phyloP scores from a whole-genome alignment of 1,140 invertebrate species.

The Drosophila pandora region DNA sequence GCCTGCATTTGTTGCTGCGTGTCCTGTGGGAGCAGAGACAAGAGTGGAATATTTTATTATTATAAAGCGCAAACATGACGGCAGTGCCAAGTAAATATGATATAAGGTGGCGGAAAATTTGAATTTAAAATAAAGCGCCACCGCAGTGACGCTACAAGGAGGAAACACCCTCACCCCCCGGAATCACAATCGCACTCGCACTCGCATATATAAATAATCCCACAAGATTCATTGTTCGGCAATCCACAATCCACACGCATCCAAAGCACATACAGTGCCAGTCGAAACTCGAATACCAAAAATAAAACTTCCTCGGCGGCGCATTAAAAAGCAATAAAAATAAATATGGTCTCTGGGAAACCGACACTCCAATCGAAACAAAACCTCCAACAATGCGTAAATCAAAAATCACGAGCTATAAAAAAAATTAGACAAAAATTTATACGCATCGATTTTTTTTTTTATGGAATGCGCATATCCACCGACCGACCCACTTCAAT shows the following conservation, averaged over 20 bases:
- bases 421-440: constrained; percentile 68
- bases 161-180: neutral
- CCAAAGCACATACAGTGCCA: constrained; percentile 15
- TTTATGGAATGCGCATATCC: constrained; percentile 3
- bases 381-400: constrained; percentile 76
- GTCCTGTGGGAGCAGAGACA: constrained; percentile 67
- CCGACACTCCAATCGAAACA: constrained; percentile 68
- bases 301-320: constrained; percentile 76
- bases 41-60: constrained; percentile 80
- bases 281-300: constrained; percentile 30
- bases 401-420: constrained; percentile 77
- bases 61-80: constrained; percentile 52
- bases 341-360: constrained; percentile 74
- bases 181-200: neutral
- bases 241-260: constrained; percentile 52
- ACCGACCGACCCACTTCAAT: constrained; percentile 15
- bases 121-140: constrained; percentile 76
- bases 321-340: constrained; percentile 83
- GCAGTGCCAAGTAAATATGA: constrained; percentile 67
- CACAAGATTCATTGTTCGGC: constrained; percentile 77
- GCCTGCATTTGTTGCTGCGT: constrained; percentile 51
- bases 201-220: constrained; percentile 70
- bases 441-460: constrained; percentile 58
- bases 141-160: constrained; percentile 25
- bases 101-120: constrained; percentile 74